Conservation (phyloP, 2,113 vertebrate species). For the Cyanoderma ruficeps region DNA sequence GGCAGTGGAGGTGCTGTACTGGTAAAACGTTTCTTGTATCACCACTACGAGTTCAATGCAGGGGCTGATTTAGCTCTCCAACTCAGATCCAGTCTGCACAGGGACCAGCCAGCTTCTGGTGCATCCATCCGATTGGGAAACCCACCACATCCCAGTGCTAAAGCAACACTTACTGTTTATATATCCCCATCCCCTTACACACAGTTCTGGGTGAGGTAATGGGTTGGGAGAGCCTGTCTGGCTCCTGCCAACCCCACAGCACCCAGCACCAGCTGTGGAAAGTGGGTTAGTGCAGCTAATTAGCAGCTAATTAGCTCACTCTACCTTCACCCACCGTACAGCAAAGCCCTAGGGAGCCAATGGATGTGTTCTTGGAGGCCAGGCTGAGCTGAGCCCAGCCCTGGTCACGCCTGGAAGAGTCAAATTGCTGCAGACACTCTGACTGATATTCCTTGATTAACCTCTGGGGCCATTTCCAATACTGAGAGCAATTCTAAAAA, state of each 20-base stretch:
- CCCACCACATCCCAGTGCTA: not conserved
- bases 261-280: not conserved
- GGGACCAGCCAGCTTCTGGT: constrained; percentile 52
- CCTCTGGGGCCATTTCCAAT: not conserved
- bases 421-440: not conserved
- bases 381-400: not conserved
- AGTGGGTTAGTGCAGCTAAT: not conserved
- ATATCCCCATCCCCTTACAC: not conserved
- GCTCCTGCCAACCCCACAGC: not conserved
- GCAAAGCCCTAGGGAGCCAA: not conserved
- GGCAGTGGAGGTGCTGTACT: not conserved
- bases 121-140: not conserved
- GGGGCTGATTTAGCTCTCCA: not conserved
- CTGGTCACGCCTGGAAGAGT: not conserved
- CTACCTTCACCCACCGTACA: not conserved
- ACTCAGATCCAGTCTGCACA: not conserved
- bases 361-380: not conserved
- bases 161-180: not conserved
- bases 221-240: not conserved
- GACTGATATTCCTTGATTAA: not conserved
- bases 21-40: not conserved
- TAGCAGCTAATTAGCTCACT: not conserved
- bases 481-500: constrained; percentile 10
- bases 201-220: not conserved
- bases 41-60: not conserved